A percentile compares a stretch with the other conserved stretches of the same genome.
These are phyloP conservation scores for Drosophila colorata DNA, from an alignment of 2,888 invertebrate species.

Conservation along the genomic window DNA sequence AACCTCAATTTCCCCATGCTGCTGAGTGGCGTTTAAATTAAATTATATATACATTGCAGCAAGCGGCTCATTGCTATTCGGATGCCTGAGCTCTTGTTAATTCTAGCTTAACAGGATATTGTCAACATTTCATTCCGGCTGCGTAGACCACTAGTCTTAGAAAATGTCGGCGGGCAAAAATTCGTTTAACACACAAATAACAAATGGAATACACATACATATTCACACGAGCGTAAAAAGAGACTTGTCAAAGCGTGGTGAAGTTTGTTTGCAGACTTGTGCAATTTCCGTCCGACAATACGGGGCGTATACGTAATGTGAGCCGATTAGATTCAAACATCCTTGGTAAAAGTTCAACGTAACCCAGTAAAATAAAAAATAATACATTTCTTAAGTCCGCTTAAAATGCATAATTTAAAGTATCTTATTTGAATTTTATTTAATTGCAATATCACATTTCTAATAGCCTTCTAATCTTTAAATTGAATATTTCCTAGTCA, in stretches of 20 bases:
- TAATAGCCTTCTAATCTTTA: background rate
- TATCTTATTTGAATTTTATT: background rate
- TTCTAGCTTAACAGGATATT: conserved; percentile 71
- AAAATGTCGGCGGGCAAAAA: conserved; percentile 48
- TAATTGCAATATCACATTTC: background rate
- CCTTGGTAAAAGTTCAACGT: conserved; percentile 9
- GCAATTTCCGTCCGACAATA: conserved; percentile 69
- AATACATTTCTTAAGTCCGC: background rate
- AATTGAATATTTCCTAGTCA: too few relatives aligned
- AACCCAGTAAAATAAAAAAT: conserved; percentile 2
- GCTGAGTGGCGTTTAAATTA: conserved; percentile 46
- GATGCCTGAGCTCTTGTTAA: conserved; percentile 53
- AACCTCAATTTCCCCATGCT: conserved; percentile 64
- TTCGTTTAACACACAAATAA: conserved; percentile 48
- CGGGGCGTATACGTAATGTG: conserved; percentile 57
- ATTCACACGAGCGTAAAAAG: conserved; percentile 5
- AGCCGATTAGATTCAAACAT: conserved; percentile 16
- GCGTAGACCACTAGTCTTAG: conserved; percentile 21
- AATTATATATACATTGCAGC: conserved; percentile 59
- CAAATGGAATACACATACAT: conserved; percentile 18
- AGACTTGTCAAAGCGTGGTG: conserved; percentile 33
- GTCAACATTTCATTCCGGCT: conserved; percentile 58
- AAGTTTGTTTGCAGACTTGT: conserved; percentile 71
- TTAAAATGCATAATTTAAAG: background rate
- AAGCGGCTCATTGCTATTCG: conserved; percentile 14